A percentile compares a stretch with the other conserved stretches of the same genome.
Conservation (phyloP, 2,113 vertebrate genomes). For the Calyptommatus sinebrachiatus region DNA sequence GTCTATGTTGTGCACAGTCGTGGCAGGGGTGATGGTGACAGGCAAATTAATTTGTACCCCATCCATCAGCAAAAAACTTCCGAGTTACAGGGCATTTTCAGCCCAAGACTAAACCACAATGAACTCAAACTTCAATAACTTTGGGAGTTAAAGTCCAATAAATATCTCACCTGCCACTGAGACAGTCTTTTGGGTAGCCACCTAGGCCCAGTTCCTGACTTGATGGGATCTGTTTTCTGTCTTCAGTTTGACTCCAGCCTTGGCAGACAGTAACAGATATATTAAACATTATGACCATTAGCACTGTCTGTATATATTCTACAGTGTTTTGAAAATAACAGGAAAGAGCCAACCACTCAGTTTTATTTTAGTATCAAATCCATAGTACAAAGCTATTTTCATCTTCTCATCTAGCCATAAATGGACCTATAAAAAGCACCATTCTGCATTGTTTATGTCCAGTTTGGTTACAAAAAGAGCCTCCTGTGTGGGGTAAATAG, state of each 20-base stretch:
- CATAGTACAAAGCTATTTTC: background rate
- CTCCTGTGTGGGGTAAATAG: background rate
- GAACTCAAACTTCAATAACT: too few relatives aligned
- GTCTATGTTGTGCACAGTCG: too few relatives aligned
- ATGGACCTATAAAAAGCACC: background rate
- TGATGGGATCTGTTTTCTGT: too few relatives aligned
- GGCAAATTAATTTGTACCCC: too few relatives aligned
- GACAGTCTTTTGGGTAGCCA: background rate
- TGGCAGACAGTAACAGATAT: background rate
- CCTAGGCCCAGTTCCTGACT: too few relatives aligned
- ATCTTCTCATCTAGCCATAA: background rate
- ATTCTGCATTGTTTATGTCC: background rate
- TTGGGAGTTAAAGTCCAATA: too few relatives aligned
- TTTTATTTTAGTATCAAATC: conserved; percentile 1
- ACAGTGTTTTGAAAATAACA: background rate
- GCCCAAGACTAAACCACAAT: too few relatives aligned
- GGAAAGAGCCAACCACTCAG: conserved; percentile 2
- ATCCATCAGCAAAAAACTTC: too few relatives aligned
- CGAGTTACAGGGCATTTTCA: too few relatives aligned
- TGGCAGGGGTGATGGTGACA: too few relatives aligned
- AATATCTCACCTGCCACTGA: too few relatives aligned
- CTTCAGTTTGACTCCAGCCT: background rate
- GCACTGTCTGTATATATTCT: background rate
- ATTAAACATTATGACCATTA: background rate
- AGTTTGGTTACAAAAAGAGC: background rate